phyloP scores from a whole-genome alignment of 2,113 vertebrate species.

The Protobothrops flavoviridis region DNA sequence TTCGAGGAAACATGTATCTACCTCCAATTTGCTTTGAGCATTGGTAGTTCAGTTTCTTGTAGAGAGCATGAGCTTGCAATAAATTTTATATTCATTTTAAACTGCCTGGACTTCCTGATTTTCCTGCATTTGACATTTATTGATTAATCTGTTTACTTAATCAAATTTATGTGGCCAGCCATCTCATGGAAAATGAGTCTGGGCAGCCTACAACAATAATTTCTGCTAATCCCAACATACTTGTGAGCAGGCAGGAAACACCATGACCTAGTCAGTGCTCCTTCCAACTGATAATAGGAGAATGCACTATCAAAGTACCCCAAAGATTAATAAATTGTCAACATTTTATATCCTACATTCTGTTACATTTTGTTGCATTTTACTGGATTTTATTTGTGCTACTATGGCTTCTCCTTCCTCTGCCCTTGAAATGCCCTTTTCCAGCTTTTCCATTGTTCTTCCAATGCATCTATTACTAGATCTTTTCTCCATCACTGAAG shows the following conservation, averaged over 20 bases:
- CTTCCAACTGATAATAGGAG: background rate
- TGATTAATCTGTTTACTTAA: too few relatives aligned
- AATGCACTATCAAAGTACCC: background rate
- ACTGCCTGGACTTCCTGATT: background rate
- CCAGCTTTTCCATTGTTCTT: background rate
- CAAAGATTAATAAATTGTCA: background rate
- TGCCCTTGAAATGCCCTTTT: background rate
- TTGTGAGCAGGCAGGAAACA: background rate
- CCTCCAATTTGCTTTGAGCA: background rate
- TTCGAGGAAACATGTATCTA: background rate
- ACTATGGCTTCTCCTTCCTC: background rate
- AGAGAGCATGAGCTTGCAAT: background rate
- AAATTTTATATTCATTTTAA: background rate
- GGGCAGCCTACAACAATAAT: too few relatives aligned
- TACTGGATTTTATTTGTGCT: background rate
- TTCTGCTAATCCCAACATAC: background rate
- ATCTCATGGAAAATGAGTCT: too few relatives aligned
- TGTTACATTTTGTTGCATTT: background rate
- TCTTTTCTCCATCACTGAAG: background rate
- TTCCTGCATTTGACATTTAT: background rate
- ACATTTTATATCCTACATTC: background rate
- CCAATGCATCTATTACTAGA: background rate
- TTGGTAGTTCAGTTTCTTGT: background rate
- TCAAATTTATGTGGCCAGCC: too few relatives aligned
- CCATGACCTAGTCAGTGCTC: background rate